These are phyloP conservation scores for Myotis yumanensis DNA, from an alignment of 2,113 vertebrate genomes.

Conservation along the genomic window DNA sequence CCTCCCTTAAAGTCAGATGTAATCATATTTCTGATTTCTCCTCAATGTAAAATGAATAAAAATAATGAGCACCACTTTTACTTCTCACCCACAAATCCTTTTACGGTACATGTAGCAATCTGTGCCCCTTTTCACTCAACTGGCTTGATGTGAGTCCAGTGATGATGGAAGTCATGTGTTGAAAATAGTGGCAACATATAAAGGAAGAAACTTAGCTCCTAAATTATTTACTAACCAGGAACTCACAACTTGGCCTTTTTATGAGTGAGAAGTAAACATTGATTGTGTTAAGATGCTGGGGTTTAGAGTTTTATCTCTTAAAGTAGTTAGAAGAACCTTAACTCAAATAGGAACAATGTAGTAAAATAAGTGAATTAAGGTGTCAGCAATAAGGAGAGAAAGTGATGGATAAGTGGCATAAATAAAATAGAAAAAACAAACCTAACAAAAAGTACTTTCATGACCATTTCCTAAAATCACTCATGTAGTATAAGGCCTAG, in stretches of 20 bases:
- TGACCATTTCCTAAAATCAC: constrained; percentile 9
- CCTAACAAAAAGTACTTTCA: not conserved
- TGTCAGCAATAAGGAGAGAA: not conserved
- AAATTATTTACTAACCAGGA: not conserved
- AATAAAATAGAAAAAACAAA: not conserved
- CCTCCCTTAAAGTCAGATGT: not conserved
- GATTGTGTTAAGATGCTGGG: not conserved
- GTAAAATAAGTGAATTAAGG: not conserved
- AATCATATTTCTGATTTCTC: not conserved
- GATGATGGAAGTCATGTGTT: not conserved
- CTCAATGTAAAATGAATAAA: not conserved
- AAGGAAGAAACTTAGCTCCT: not conserved
- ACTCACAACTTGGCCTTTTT: not conserved
- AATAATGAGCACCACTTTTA: not conserved
- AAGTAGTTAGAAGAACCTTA: not conserved
- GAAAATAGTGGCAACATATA: not conserved
- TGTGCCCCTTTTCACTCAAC: not conserved
- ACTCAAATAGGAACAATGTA: not conserved
- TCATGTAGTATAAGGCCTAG: not conserved
- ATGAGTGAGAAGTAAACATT: not conserved
- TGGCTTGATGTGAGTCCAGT: not conserved
- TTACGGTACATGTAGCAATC: not conserved
- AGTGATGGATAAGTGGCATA: not conserved
- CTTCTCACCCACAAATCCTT: not conserved
- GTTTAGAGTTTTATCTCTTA: not conserved